These are phyloP conservation scores for Panurus biarmicus DNA, from an alignment of 2,113 vertebrate genomes.

Conservation along the genomic window DNA sequence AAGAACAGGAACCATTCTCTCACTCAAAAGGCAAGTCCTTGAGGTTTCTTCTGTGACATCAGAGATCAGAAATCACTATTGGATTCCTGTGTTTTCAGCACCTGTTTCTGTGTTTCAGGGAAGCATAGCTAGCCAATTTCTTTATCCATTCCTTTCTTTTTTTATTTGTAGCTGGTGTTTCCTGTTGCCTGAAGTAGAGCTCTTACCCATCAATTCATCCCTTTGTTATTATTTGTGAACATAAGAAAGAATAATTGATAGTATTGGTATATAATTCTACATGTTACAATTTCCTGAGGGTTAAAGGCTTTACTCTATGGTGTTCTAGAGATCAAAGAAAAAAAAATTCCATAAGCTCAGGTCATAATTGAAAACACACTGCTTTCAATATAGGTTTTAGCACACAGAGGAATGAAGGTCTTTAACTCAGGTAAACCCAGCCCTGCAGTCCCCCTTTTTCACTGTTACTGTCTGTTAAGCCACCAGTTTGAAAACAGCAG, in stretches of 20 bases:
- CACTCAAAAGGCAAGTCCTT: neutral
- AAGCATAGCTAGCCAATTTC: neutral
- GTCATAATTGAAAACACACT: slow-evolving; percentile 41
- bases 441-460: neutral
- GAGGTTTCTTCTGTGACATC: neutral
- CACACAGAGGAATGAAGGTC: neutral
- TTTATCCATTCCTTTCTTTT: neutral
- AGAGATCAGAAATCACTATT: neutral
- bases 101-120: neutral
- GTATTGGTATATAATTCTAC: neutral
- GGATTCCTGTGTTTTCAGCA: neutral
- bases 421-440: slow-evolving; percentile 35
- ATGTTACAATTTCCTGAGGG: slow-evolving; percentile 25
- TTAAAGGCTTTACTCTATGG: slow-evolving; percentile 23
- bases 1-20: neutral
- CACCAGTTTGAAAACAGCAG: slow-evolving; percentile 22
- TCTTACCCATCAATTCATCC: neutral
- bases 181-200: neutral
- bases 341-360: neutral
- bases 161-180: neutral
- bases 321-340: neutral
- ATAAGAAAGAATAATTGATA: slow-evolving; percentile 25
- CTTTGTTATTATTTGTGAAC: slow-evolving; percentile 21
- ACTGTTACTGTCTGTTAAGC: neutral
- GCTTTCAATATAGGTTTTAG: slow-evolving; percentile 25